Conservation (phyloP, 1,140 invertebrate genomes). For the Monochamus saltuarius region DNA sequence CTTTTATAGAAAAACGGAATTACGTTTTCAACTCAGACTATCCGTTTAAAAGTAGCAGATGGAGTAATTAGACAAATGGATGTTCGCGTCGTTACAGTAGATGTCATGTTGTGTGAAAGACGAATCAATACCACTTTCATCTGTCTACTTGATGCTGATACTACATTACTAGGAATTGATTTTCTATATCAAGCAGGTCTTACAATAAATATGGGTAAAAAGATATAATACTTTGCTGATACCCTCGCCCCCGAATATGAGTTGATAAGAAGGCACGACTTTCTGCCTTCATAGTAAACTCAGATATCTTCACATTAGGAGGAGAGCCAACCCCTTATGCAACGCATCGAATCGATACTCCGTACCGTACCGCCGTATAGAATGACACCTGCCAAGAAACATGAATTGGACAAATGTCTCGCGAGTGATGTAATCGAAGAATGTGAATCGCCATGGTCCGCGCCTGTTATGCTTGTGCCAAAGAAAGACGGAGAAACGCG, state of each 20-base stretch:
- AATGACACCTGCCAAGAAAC: constrained; percentile 22
- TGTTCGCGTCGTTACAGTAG: too few species aligned
- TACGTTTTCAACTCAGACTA: not conserved
- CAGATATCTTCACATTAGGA: constrained; percentile 8
- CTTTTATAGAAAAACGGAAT: not conserved
- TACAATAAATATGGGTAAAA: not conserved
- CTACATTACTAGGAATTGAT: not conserved
- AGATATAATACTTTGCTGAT: not conserved
- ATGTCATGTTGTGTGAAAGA: not conserved
- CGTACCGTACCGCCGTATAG: constrained; percentile 32
- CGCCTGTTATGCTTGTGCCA: constrained; percentile 53
- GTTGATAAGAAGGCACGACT: not conserved
- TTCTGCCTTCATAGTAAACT: constrained; percentile 5
- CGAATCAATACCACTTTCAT: not conserved
- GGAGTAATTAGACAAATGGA: not conserved
- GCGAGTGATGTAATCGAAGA: too few species aligned
- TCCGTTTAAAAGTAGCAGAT: constrained; percentile 7
- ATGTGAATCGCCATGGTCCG: constrained; percentile 51
- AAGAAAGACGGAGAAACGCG: constrained; percentile 52
- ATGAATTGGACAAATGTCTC: constrained; percentile 41
- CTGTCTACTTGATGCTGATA: not conserved
- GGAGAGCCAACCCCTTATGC: constrained; percentile 23
- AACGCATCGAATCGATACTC: constrained; percentile 27
- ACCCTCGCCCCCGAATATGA: too few species aligned
- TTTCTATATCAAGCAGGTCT: not conserved